phyloP scores from a whole-genome alignment of 2,888 invertebrate species.

The Platycheirus albimanus region DNA sequence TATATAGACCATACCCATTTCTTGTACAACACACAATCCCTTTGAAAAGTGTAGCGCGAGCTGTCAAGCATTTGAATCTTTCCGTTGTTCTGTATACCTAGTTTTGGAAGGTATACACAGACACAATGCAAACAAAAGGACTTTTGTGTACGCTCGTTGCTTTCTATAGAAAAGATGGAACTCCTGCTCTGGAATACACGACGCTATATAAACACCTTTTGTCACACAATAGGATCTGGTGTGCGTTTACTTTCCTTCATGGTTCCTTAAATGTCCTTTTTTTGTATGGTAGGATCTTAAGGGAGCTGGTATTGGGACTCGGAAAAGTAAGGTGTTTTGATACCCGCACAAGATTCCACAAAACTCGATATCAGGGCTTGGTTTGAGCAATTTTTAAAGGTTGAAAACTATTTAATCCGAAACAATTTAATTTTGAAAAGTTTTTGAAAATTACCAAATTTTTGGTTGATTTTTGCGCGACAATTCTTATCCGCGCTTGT shows the following conservation, averaged over 20 bases:
- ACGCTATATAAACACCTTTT: constrained; percentile 25
- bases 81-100: not conserved
- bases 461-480: too few species aligned
- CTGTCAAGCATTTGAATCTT: constrained; percentile 27
- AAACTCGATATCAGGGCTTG: not conserved
- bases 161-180: constrained; percentile 9
- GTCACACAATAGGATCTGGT: constrained; percentile 11
- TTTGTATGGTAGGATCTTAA: not conserved
- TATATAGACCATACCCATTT: too few species aligned
- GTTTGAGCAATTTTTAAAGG: too few species aligned
- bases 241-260: not conserved
- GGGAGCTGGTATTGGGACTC: not conserved
- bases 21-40: constrained; percentile 4
- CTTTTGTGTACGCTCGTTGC: constrained; percentile 25
- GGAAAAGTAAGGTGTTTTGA: not conserved
- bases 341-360: too few species aligned
- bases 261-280: not conserved
- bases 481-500: too few species aligned
- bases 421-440: too few species aligned
- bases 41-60: constrained; percentile 34
- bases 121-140: constrained; percentile 38
- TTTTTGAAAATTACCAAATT: too few species aligned
- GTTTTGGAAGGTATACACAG: not conserved
- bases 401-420: too few species aligned
- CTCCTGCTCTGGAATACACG: not conserved